These are phyloP conservation scores for Priocnemis perturbator DNA, from an alignment of 2,888 invertebrate genomes.

Conservation along the genomic window DNA sequence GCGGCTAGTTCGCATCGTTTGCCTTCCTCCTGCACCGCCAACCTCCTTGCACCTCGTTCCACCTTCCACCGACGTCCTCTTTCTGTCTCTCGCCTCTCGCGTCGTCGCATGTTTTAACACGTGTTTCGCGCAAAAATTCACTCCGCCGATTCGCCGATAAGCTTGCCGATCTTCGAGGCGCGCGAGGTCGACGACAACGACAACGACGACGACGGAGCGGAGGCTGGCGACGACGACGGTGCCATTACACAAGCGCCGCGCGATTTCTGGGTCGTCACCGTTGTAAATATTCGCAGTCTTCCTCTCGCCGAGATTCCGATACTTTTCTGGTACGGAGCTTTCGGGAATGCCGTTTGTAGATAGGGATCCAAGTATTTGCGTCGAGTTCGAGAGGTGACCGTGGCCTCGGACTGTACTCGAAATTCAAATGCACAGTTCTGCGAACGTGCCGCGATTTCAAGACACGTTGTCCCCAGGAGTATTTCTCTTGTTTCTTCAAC, in stretches of 20 bases:
- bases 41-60: background rate
- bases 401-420: background rate
- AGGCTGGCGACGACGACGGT: constrained; percentile 13
- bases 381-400: constrained; percentile 1
- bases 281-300: constrained; percentile 52
- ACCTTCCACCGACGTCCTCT: background rate
- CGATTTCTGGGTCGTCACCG: constrained; percentile 51
- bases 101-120: constrained; percentile 64
- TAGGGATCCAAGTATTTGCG: constrained; percentile 37
- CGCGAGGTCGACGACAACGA: background rate
- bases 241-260: constrained; percentile 46
- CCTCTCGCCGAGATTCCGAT: constrained; percentile 43
- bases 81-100: constrained; percentile 3
- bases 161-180: constrained; percentile 36
- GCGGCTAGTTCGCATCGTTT: constrained; percentile 26
- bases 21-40: constrained; percentile 9
- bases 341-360: constrained; percentile 52
- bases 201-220: constrained; percentile 23
- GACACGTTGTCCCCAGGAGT: too few relatives aligned
- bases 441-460: too few relatives aligned
- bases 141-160: constrained; percentile 61
- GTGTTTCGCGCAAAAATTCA: constrained; percentile 67
- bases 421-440: constrained; percentile 12
- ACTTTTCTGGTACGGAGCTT: constrained; percentile 40
- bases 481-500: too few relatives aligned